Percentiles rank a stretch among this genome's conserved stretches.
phyloP scores from a whole-genome alignment of 2,113 vertebrate genomes.

The Eublepharis macularius region DNA sequence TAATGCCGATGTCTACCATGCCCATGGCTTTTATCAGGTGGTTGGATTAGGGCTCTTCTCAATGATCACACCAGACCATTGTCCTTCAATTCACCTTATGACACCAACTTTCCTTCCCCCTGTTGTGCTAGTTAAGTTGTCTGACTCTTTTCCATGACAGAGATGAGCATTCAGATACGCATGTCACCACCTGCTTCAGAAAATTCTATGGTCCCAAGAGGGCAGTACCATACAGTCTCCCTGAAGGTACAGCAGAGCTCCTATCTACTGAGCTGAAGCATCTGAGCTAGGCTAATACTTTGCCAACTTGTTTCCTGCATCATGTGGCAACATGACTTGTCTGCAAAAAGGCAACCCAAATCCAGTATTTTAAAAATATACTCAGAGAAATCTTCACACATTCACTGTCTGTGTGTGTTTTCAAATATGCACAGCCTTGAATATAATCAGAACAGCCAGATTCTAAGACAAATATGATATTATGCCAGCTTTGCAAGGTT shows the following conservation, averaged over 20 bases:
- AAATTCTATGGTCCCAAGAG: neutral
- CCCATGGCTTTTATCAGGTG: neutral
- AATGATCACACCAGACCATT: neutral
- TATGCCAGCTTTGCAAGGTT: neutral
- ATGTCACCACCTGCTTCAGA: too few relatives aligned
- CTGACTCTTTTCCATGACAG: too few relatives aligned
- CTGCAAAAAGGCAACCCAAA: neutral
- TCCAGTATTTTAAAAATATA: neutral
- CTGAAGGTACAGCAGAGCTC: too few relatives aligned
- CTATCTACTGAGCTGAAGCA: neutral
- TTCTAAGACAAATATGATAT: neutral
- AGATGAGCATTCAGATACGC: too few relatives aligned
- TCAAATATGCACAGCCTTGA: neutral
- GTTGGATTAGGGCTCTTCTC: neutral
- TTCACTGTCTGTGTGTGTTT: neutral
- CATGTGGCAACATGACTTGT: neutral
- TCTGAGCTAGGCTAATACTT: neutral
- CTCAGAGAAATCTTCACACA: neutral
- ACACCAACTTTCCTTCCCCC: too few relatives aligned
- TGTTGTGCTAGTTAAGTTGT: too few relatives aligned
- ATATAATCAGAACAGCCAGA: slow-evolving; percentile 8
- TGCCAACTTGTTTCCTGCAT: neutral
- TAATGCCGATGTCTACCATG: neutral
- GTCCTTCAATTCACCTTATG: neutral
- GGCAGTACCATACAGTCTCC: neutral